Evolutionary conservation across 2,113 vertebrate species (phyloP), one percentile per base, ranked within the genome.

Genomic region (Eudorcas thomsonii): DNA sequence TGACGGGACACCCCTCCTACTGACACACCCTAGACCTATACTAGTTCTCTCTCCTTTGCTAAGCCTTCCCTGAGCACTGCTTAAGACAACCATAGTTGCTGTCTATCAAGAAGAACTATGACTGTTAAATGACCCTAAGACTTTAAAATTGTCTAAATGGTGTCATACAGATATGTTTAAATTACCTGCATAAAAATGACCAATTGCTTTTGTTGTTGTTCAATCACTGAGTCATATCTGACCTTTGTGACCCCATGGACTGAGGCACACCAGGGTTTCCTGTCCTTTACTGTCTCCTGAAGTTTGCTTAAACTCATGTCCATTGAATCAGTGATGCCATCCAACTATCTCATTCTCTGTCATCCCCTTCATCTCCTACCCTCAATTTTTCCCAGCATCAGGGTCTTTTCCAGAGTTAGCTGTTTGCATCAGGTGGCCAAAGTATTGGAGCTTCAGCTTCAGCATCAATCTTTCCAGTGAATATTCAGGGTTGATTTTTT

Each of bases 1-100:
- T 12, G 7, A 62, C 7, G 16, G 6, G 1, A 25, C 30, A 5
- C 1, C 14, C 17, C 6, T 81, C 14, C 16, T 30, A 2, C 25
- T 93, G 60, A n/a, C 15, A 62, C 19, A 28, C 2, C 21, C 25
- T 17, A 90, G 30, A 64, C 17, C 7, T 21, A 10, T 59, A 16
- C 26, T 57, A 16, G 23, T 54, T 71, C 28, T 9, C 39, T 78
- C 17, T 86, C 23, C n/a, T 86, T 81, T 59, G 16, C 12, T 25
- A 86, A 86, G 2, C 30, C 16, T n/a, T 1, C 84, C 30, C 11
- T 94, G n/a, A 92, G 87, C 16, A 30, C 33, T 64, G 1, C 7
- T 62, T 39, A 48, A 77, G 54, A 59, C 30, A 82, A 30, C 28
- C 30, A 50, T 64, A 83, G 11, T 45, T 91, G n/a, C 6, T 28